Percentiles rank a stretch among this genome's conserved stretches.
phyloP scores from a whole-genome alignment of 1,140 invertebrate genomes.

The Nylanderia fulva region DNA sequence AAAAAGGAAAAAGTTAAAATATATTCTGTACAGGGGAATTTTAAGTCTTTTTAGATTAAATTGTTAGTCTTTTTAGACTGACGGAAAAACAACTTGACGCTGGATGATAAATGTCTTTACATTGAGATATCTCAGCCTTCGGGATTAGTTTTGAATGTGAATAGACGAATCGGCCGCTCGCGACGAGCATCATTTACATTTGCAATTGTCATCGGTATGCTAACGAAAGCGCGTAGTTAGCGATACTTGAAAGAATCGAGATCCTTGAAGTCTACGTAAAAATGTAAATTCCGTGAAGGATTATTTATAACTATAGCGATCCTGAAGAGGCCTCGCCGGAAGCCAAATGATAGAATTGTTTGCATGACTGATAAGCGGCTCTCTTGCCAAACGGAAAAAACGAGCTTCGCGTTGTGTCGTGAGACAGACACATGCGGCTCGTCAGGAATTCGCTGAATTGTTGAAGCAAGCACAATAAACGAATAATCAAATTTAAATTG shows the following conservation, averaged over 20 bases:
- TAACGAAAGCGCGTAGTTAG: not conserved
- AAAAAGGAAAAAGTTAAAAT: not conserved
- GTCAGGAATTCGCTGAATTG: not conserved
- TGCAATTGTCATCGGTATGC: conserved; percentile 18
- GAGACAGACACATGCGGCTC: not conserved
- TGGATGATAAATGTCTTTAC: not conserved
- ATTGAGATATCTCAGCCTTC: not conserved
- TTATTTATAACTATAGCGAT: not conserved
- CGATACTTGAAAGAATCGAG: not conserved
- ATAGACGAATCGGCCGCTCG: not conserved
- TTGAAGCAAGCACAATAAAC: not conserved
- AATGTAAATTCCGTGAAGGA: conserved; percentile 5
- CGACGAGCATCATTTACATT: conserved; percentile 30
- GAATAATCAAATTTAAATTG: conserved; percentile 36
- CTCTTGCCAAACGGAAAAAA: not conserved
- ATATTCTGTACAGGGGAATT: not conserved
- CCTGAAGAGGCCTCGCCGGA: not conserved
- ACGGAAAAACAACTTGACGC: not conserved
- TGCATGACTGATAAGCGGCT: conserved; percentile 29
- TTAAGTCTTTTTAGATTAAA: too few species aligned
- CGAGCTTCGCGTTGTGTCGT: not conserved
- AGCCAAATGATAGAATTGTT: not conserved
- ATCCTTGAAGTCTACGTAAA: conserved; percentile 1
- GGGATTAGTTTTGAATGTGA: not conserved
- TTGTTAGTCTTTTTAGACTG: too few species aligned